A percentile compares a stretch with the other conserved stretches of the same genome.
phyloP scores from a whole-genome alignment of 2,888 invertebrate genomes.

The Arenicola marina region DNA sequence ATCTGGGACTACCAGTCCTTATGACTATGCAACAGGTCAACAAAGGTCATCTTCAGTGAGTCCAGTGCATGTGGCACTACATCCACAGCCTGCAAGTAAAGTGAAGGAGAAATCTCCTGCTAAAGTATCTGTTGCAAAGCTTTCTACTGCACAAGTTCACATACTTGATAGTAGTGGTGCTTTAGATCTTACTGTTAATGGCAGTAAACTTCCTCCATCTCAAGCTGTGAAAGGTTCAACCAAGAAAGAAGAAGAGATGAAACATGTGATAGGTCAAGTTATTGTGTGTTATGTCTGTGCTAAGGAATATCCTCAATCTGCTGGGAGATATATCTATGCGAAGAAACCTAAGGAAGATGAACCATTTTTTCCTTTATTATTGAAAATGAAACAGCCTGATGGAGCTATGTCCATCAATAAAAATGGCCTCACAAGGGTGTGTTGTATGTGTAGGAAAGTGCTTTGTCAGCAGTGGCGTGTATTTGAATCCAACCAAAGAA shows the following conservation, averaged over 20 bases:
- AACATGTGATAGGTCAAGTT: not conserved
- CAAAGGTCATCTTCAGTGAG: not conserved
- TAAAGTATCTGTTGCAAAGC: not conserved
- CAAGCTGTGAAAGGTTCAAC: not conserved
- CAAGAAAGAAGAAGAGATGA: not conserved
- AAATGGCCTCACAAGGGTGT: conserved; percentile 87
- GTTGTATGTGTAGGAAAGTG: conserved; percentile 83
- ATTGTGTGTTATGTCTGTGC: conserved; percentile 27
- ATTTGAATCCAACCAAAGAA: conserved; percentile 66
- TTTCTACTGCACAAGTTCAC: not conserved
- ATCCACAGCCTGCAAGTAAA: too few relatives aligned
- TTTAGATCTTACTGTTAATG: conserved; percentile 38
- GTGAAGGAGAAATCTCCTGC: not conserved
- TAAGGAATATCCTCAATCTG: conserved; percentile 73
- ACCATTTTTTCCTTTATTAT: conserved; percentile 88
- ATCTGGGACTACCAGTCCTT: conserved; percentile 15
- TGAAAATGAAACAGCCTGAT: conserved; percentile 76
- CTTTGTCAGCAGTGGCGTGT: conserved; percentile 86
- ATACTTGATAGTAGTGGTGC: conserved; percentile 34
- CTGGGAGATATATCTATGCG: conserved; percentile 78
- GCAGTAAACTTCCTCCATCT: too few relatives aligned
- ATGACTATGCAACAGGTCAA: conserved; percentile 4
- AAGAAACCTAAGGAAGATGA: conserved; percentile 79
- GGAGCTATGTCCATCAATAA: conserved; percentile 89
- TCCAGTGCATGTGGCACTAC: too few relatives aligned